A percentile compares a stretch with the other conserved stretches of the same genome.
Evolutionary conservation across 2,888 invertebrate species (phyloP).

Genomic region (Endotricha flammealis): DNA sequence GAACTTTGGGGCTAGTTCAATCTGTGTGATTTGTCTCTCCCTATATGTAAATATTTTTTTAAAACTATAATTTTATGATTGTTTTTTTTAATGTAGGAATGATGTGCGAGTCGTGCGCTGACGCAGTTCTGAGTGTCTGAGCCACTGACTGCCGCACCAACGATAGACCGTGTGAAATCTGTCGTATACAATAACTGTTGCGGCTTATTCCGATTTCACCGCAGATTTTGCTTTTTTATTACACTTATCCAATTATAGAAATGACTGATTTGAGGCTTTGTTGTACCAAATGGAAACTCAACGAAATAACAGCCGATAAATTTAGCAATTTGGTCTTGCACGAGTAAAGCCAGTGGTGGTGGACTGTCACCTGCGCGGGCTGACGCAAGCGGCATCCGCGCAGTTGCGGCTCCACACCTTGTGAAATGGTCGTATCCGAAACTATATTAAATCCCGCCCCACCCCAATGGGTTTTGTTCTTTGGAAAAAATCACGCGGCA

Average conservation of each 20-base stretch:
- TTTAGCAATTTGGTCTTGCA: conserved; percentile 65
- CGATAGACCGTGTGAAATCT: conserved; percentile 1
- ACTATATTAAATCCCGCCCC: conserved; percentile 70
- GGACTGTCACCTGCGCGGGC: conserved; percentile 36
- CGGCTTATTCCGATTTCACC: conserved; percentile 27
- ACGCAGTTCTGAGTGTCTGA: too few relatives aligned
- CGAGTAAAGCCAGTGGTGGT: conserved; percentile 36
- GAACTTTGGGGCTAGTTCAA: too few relatives aligned
- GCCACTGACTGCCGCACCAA: too few relatives aligned
- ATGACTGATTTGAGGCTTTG: conserved; percentile 40
- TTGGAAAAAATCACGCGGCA: conserved; percentile 52
- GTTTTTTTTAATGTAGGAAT: too few relatives aligned
- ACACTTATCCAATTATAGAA: conserved; percentile 49
- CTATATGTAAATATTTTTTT: too few relatives aligned
- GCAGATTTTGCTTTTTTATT: conserved; percentile 38
- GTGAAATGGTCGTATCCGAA: conserved; percentile 75
- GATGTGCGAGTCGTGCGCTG: too few relatives aligned
- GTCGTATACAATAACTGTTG: conserved; percentile 7
- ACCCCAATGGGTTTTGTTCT: conserved; percentile 62
- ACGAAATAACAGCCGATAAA: conserved; percentile 52
- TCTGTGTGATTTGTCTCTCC: too few relatives aligned
- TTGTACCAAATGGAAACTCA: conserved; percentile 36
- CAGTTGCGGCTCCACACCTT: conserved; percentile 66
- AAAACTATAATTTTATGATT: too few relatives aligned
- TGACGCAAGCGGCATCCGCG: conserved; percentile 54